phyloP scores from a whole-genome alignment of 2,113 vertebrate genomes.

The Ceyx margarethae region DNA sequence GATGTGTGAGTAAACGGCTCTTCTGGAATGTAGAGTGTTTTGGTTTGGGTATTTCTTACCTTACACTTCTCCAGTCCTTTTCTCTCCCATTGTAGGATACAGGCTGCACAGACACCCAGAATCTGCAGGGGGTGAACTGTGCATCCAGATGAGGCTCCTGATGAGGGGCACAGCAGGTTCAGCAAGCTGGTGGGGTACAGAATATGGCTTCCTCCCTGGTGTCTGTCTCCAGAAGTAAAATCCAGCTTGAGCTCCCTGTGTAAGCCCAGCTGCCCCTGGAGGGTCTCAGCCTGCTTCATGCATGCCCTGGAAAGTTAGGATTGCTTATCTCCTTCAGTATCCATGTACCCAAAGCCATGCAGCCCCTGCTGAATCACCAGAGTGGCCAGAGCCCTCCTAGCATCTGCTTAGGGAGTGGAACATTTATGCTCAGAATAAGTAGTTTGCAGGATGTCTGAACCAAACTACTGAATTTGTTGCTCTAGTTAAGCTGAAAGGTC shows the following conservation, averaged over 20 bases:
- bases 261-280: not conserved
- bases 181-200: not conserved
- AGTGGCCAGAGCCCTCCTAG: not conserved
- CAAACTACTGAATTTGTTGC: not conserved
- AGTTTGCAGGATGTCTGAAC: not conserved
- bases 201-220: not conserved
- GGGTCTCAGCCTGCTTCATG: not conserved
- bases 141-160: not conserved
- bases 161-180: not conserved
- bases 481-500: not conserved
- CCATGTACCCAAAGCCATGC: not conserved
- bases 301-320: not conserved
- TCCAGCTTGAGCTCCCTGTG: not conserved
- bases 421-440: not conserved
- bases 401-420: not conserved
- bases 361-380: not conserved
- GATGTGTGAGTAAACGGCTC: not conserved
- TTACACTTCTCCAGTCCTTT: not conserved
- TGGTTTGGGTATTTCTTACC: not conserved
- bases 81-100: not conserved
- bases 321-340: not conserved
- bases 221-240: not conserved
- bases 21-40: not conserved
- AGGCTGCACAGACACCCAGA: not conserved
- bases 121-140: not conserved